These are phyloP conservation scores for Chrysomallon squamiferum DNA, from an alignment of 1,140 invertebrate genomes.

Conservation along the genomic window DNA sequence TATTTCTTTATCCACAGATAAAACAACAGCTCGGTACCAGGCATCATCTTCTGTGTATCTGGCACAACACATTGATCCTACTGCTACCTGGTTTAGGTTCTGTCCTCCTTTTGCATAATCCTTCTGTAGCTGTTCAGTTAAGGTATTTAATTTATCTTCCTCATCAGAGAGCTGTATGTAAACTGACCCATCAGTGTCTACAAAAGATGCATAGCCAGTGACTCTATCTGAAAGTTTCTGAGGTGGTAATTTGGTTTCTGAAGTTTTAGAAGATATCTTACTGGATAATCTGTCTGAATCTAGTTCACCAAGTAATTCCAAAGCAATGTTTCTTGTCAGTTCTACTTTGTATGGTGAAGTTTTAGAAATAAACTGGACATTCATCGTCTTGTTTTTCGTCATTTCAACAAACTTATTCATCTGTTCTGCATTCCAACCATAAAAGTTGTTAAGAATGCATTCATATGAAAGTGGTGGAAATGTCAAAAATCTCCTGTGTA, in stretches of 20 bases:
- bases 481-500: slow-evolving; percentile 26
- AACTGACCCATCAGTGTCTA: slow-evolving; percentile 59
- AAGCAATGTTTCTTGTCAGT: slow-evolving; percentile 25
- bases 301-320: slow-evolving; percentile 16
- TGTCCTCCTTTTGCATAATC: slow-evolving; percentile 9
- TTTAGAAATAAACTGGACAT: slow-evolving; percentile 30
- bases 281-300: no score
- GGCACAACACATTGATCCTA: slow-evolving; percentile 73
- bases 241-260: slow-evolving; percentile 4
- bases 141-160: slow-evolving; percentile 67
- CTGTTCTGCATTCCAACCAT: slow-evolving; percentile 41
- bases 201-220: slow-evolving; percentile 32
- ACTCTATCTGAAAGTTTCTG: slow-evolving; percentile 20
- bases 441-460: slow-evolving; percentile 35
- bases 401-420: slow-evolving; percentile 33
- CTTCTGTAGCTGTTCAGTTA: slow-evolving; percentile 34
- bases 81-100: neutral
- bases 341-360: slow-evolving; percentile 28
- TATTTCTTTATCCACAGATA: slow-evolving; percentile 71
- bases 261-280: neutral
- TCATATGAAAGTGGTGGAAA: slow-evolving; percentile 38
- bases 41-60: slow-evolving; percentile 75
- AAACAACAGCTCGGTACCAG: slow-evolving; percentile 83
- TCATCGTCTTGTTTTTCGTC: slow-evolving; percentile 42
- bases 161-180: slow-evolving; percentile 62